Evolutionary conservation across 2,113 vertebrate genomes (phyloP).

Genomic region (Lagopus leucura): DNA sequence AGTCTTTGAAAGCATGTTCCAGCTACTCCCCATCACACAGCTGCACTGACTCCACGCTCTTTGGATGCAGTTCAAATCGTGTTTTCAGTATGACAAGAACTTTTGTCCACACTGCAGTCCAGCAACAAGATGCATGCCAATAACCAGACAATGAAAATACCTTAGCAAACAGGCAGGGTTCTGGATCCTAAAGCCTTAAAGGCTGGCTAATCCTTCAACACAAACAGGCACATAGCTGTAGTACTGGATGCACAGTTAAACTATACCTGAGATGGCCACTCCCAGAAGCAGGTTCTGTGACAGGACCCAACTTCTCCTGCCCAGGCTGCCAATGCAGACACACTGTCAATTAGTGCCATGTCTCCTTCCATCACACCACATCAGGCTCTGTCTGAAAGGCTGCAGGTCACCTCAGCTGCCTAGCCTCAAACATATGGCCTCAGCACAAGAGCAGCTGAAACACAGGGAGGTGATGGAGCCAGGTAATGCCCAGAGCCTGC

Average conservation of each 20-base stretch:
- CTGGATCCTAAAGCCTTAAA: neutral
- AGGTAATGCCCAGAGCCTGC: neutral
- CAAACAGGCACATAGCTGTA: neutral
- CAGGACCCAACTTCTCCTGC: neutral
- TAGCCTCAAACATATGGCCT: neutral
- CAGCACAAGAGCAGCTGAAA: neutral
- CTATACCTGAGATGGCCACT: neutral
- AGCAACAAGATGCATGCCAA: neutral
- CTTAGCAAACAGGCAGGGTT: neutral
- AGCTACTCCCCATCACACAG: neutral
- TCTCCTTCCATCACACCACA: neutral
- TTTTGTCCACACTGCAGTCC: constrained; percentile 2
- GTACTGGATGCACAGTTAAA: neutral
- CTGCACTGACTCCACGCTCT: neutral
- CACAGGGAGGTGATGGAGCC: neutral
- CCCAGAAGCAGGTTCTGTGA: neutral
- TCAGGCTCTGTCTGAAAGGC: neutral
- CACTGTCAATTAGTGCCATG: neutral
- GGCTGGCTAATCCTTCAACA: neutral
- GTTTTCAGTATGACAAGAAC: neutral
- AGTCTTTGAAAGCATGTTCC: neutral
- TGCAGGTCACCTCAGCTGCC: neutral
- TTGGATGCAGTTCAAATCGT: constrained; percentile 27
- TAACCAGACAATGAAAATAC: constrained; percentile 6
- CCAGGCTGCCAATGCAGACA: neutral